Conservation (phyloP, 2,797 vertebrate species). For the Enteromius treurensis region DNA sequence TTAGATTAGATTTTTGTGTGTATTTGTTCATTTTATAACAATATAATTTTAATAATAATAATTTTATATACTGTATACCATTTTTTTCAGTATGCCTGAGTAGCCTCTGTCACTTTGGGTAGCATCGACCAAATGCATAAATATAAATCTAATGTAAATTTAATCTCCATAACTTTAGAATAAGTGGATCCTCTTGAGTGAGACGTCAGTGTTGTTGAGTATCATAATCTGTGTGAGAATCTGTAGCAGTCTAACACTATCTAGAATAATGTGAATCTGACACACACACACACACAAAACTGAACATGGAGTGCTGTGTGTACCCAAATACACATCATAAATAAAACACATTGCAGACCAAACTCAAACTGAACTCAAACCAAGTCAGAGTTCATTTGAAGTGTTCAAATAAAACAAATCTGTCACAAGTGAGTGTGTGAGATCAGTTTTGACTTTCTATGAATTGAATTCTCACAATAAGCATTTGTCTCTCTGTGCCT, state of each 20-base stretch:
- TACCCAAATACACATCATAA: neutral
- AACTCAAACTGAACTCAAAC: neutral
- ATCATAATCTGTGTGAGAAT: neutral
- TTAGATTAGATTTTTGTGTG: neutral
- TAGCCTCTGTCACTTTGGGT: neutral
- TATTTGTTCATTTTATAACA: neutral
- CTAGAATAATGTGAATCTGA: neutral
- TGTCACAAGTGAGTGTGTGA: neutral
- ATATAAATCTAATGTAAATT: neutral
- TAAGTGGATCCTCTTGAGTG: slow-evolving; percentile 7
- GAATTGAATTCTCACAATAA: neutral
- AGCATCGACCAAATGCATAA: neutral
- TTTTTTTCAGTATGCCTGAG: neutral
- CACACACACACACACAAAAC: neutral
- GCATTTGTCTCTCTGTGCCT: slow-evolving; percentile 9
- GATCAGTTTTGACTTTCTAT: neutral
- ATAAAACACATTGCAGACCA: neutral
- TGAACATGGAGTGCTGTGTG: neutral
- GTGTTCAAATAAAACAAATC: neutral
- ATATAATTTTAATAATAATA: too few relatives aligned
- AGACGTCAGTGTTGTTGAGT: neutral
- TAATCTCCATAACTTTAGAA: neutral
- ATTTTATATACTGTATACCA: neutral
- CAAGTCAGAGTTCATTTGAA: neutral
- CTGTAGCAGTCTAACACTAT: neutral